Evolutionary conservation across 2,797 vertebrate genomes (phyloP).

Genomic region (Pyrocephalus nanus): DNA sequence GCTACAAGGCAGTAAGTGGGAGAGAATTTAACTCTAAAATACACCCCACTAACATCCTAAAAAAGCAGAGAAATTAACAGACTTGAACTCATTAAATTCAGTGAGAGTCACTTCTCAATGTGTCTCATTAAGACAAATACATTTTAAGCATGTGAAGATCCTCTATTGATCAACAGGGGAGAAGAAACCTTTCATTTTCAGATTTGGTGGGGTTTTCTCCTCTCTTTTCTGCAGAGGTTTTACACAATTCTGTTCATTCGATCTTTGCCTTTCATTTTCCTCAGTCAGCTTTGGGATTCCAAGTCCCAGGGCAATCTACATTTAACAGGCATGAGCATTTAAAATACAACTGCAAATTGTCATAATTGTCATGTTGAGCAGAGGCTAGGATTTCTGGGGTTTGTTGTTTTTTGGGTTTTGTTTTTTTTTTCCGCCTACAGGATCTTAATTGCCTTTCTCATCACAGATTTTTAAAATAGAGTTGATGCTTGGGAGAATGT

Average conservation of each 20-base stretch:
- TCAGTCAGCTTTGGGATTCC: slow-evolving; percentile 14
- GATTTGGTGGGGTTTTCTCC: background rate
- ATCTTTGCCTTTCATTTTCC: background rate
- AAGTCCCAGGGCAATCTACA: background rate
- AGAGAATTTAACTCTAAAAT: background rate
- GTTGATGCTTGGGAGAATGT: background rate
- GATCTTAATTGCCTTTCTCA: slow-evolving; percentile 11
- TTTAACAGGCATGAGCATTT: background rate
- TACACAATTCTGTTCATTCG: background rate
- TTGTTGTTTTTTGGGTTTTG: background rate
- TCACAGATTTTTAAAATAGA: slow-evolving; percentile 18
- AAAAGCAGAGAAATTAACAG: slow-evolving; percentile 7
- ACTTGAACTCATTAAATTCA: background rate
- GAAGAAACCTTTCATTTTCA: background rate
- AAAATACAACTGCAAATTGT: slow-evolving; percentile 14
- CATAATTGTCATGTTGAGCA: slow-evolving; percentile 5
- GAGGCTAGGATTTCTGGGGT: background rate
- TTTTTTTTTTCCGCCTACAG: background rate
- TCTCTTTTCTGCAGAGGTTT: slow-evolving; percentile 1
- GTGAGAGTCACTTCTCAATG: background rate
- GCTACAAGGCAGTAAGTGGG: background rate
- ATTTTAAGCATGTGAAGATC: background rate
- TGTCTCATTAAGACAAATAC: background rate
- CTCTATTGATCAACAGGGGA: background rate
- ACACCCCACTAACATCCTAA: background rate